A percentile compares a stretch with the other conserved stretches of the same genome.
These are phyloP conservation scores for Siphlonurus alternatus DNA, from an alignment of 2,888 invertebrate species.

Conservation along the genomic window DNA sequence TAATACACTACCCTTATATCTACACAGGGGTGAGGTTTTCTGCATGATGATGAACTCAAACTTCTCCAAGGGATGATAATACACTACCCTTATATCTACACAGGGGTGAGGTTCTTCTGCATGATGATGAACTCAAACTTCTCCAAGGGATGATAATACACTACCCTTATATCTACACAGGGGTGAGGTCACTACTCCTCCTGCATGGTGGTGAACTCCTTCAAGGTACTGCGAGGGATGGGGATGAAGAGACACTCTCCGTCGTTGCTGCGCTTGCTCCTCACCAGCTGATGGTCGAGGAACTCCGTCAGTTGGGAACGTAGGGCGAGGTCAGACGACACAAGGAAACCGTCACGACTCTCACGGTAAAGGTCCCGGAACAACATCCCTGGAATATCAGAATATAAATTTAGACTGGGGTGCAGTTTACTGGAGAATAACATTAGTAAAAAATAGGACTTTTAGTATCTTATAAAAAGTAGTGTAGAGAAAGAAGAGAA, in stretches of 20 bases:
- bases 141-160: not conserved
- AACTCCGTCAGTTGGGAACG: conserved; percentile 89
- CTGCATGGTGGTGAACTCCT: conserved; percentile 57
- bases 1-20: too few species aligned
- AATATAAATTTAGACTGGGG: not conserved
- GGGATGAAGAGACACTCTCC: conserved; percentile 74
- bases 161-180: not conserved
- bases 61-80: too few species aligned
- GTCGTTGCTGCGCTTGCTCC: conserved; percentile 58
- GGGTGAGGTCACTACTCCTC: conserved; percentile 10
- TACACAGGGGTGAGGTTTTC: too few species aligned
- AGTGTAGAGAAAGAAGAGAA: too few species aligned
- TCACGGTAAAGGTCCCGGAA: conserved; percentile 75
- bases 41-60: too few species aligned
- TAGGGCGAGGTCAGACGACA: conserved; percentile 80
- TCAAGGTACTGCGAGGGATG: conserved; percentile 49
- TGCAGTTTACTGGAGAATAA: too few species aligned
- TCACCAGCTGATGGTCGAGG: conserved; percentile 82
- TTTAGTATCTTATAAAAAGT: too few species aligned
- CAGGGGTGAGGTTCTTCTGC: too few species aligned
- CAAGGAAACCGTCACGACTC: conserved; percentile 77
- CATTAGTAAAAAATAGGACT: too few species aligned
- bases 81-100: too few species aligned
- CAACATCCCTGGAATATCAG: conserved; percentile 46
- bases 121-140: too few species aligned